Percentiles rank a stretch among this genome's conserved stretches.
These are phyloP conservation scores for Melanophora roralis DNA, from an alignment of 2,888 invertebrate genomes.

Conservation along the genomic window DNA sequence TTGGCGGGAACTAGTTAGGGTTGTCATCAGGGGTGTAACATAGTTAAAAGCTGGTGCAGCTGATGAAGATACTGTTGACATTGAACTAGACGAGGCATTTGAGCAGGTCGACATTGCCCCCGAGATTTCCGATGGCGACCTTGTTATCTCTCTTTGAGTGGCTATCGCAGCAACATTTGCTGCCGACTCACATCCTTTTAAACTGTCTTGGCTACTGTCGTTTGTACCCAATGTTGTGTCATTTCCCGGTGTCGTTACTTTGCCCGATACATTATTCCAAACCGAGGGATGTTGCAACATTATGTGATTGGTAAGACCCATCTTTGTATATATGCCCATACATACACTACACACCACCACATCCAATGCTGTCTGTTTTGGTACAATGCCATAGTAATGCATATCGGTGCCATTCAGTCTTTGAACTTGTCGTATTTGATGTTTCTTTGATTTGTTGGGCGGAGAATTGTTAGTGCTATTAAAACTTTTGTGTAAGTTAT, in stretches of 20 bases:
- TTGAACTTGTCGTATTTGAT: slow-evolving; percentile 74
- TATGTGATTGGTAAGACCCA: slow-evolving; percentile 86
- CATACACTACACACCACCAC: slow-evolving; percentile 88
- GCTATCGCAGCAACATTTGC: slow-evolving; percentile 73
- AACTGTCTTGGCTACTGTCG: slow-evolving; percentile 66
- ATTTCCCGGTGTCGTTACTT: slow-evolving; percentile 53
- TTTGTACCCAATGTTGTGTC: slow-evolving; percentile 42
- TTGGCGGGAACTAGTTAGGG: slow-evolving; percentile 77
- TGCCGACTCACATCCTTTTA: slow-evolving; percentile 49
- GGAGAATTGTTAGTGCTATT: slow-evolving; percentile 69
- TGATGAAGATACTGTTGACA: slow-evolving; percentile 65
- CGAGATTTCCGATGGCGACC: slow-evolving; percentile 62
- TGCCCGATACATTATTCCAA: slow-evolving; percentile 69
- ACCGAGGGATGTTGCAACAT: slow-evolving; percentile 78
- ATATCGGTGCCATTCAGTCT: slow-evolving; percentile 81
- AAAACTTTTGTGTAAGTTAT: slow-evolving; percentile 52
- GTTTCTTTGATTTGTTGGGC: slow-evolving; percentile 49
- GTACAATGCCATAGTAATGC: slow-evolving; percentile 87
- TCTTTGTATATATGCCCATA: slow-evolving; percentile 86
- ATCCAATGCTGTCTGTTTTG: slow-evolving; percentile 86
- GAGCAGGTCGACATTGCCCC: slow-evolving; percentile 63
- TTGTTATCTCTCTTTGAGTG: slow-evolving; percentile 51
- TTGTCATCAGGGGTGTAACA: slow-evolving; percentile 73
- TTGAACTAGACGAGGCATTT: slow-evolving; percentile 65
- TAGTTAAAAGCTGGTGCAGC: slow-evolving; percentile 42